Percentiles rank a stretch among this genome's conserved stretches.
Conservation (phyloP, 35 echinoderm and acorn worm species). For the Ophiothrix spiculata region DNA sequence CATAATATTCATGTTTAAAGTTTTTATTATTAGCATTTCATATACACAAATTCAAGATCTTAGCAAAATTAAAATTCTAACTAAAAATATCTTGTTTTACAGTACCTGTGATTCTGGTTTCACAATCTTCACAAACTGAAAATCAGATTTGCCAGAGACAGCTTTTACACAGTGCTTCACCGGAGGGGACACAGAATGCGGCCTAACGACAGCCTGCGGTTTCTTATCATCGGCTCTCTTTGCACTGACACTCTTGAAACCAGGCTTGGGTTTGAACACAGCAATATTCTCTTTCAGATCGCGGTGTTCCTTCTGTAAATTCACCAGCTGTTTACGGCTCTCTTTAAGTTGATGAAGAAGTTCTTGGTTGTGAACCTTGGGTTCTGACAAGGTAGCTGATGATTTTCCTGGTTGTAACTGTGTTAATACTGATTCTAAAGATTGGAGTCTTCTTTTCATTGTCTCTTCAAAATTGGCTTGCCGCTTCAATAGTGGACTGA, state of each 20-base stretch:
- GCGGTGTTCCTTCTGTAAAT: not conserved
- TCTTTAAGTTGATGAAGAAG: conserved; percentile 35
- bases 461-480: conserved; percentile 79
- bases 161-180: not conserved
- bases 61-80: too few relatives aligned
- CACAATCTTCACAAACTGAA: conserved; percentile 37
- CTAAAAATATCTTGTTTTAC: too few relatives aligned
- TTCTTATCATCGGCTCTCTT: not conserved
- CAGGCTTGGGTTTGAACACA: not conserved
- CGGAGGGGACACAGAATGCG: not conserved
- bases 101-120: not conserved
- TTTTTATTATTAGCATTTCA: too few relatives aligned
- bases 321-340: conserved; percentile 24
- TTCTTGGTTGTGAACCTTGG: conserved; percentile 3
- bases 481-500: conserved; percentile 66
- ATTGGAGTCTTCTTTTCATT: conserved; percentile 51
- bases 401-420: not conserved
- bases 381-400: not conserved
- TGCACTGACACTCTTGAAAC: not conserved
- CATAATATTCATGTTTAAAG: too few relatives aligned
- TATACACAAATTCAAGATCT: too few relatives aligned
- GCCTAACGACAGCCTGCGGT: not conserved
- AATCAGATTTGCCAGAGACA: not conserved
- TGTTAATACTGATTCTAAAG: conserved; percentile 41
- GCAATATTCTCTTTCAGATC: not conserved